Base-by-base conservation (phyloP, 1,140 invertebrate species). In the Marisa cornuarietis region DNA sequence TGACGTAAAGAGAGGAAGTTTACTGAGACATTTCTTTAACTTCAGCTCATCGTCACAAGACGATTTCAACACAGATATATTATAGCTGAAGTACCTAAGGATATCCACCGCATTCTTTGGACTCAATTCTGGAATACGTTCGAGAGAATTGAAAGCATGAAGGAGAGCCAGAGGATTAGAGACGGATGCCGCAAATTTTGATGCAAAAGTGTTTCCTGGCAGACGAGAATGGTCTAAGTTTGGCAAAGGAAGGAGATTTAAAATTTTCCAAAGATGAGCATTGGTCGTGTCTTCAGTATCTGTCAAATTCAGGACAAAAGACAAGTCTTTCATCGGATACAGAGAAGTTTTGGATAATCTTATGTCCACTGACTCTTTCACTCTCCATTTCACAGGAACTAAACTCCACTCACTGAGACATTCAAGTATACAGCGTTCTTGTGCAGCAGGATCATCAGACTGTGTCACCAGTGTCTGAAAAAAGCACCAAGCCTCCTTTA, bases 381-480 rank as follows among this genome's bases (percentile, higher is more conserved):
- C 2, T 24, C 68, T 52, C 58, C 49, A 65, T n/a, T 3, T 20
- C 24, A 69, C 76, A 54, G 76, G 76, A 14, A 77, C 52, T 22
- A 77, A 49, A 54, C 76, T 65, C 22, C 76, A 77, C 6, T 77
- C 76, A 77, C 24, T 13, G 42, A 77, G 24, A 54, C 65, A 58
- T 1, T 52, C 42, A 10, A 77, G 20, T 11, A 68, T 20, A 87
- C 75, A 4, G 69, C 31, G 9, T 24, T 62, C 18, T 74, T 78
- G 24, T 86, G 79, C 3, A 84, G 84, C 58, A 73, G 62, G 24
- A 79, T 66, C 24, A 20, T 6, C 20, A 87, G 63, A 62, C 86
- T 78, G 16, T 22, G n/a, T 22, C 69, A 20, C 77, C 81, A 84
- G 54, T 75, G 71, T 0, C 6, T 74, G 13, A 51, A 42, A 49